Evolutionary conservation across 2,113 vertebrate genomes (phyloP).

Genomic region (Junco hyemalis): DNA sequence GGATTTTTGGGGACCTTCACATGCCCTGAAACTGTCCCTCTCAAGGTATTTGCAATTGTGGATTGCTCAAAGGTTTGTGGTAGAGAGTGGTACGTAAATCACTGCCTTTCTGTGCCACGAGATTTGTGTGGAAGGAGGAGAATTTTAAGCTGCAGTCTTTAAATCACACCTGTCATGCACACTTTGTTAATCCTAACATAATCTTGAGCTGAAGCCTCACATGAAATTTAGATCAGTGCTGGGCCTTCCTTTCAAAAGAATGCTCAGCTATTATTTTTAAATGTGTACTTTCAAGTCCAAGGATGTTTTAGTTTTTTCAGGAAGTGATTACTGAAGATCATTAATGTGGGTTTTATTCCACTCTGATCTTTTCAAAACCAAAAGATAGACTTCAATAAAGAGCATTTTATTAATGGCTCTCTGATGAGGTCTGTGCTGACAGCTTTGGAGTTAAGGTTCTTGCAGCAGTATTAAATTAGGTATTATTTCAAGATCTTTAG

Average conservation of each 20-base stretch:
- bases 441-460: background rate
- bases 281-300: background rate
- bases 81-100: background rate
- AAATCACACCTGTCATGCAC: background rate
- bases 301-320: background rate
- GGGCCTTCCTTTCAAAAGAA: background rate
- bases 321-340: background rate
- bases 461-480: background rate
- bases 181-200: background rate
- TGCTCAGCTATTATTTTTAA: background rate
- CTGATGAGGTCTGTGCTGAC: background rate
- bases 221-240: background rate
- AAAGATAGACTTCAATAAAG: background rate
- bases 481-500: background rate
- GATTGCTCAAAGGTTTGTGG: background rate
- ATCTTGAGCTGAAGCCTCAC: background rate
- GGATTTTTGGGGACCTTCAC: background rate
- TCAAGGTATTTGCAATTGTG: fast-evolving
- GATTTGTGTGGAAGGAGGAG: background rate
- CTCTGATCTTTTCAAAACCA: background rate
- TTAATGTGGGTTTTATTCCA: background rate
- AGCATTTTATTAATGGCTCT: background rate
- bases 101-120: background rate
- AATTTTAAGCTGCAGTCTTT: background rate
- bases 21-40: background rate